Base-by-base conservation (phyloP, 64 coral and sea anemone species). In the Exaiptasia diaphana region DNA sequence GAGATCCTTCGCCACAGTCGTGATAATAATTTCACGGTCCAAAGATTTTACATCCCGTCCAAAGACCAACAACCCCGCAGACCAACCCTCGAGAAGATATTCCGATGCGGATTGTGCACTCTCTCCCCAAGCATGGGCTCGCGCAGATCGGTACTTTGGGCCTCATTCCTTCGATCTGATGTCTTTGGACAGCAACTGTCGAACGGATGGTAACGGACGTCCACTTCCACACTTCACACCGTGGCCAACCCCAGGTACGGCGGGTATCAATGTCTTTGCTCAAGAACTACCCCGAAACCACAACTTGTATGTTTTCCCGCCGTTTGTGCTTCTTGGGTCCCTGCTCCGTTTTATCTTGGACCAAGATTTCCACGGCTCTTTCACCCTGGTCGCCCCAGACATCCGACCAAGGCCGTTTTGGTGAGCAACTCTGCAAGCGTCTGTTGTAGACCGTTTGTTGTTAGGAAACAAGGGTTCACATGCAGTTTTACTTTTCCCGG, bases 271-370 rank as follows among this genome's bases (percentile, higher is more conserved):
- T 24, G 40, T 48, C 5, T 81, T 81, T 34, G 38, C 60, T 14
- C 39, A 67, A 9, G 10, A 61, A 20, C 62, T 68, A 22, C 58
- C 78, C 15, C 1, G 25, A 2, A 42, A 27, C 25, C 39, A 81
- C 15, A 67, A 81, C 30, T 4, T 81, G 11, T 80, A 80, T 59
- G 78, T 81, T 12, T 81, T 81, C 40, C 78, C 60, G 1, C 73
- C 65, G 32, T 70, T 70, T 38, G 36, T 70, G 3, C 22, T 70
- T 4, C 1, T 70, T 8, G 65, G 65, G 4, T 35, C 31, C 8
- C 39, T 70, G 12, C 11, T 70, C 39, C 33, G 65, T 23, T 62
- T 23, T 62, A 8, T 38, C 29, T 46, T 25, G 35, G 17, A 3
- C 25, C 32, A 5, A 38, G 21, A n/a, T 17, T n/a, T 25, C 64